Conservation (phyloP, 2,888 invertebrate species). For the Eupithecia subfuscata region DNA sequence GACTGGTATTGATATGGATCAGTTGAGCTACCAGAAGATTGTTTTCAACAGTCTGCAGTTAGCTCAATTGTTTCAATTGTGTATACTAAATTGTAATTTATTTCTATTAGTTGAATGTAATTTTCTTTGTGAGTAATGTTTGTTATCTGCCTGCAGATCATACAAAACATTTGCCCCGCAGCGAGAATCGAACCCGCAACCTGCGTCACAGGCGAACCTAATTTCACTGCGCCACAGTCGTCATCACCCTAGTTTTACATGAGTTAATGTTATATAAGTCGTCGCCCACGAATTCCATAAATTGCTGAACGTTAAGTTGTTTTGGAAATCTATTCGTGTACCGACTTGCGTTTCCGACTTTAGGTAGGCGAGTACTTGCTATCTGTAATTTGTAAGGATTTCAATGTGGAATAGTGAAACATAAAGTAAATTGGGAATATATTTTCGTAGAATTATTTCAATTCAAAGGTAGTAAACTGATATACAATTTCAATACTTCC, state of each 20-base stretch:
- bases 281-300: background rate
- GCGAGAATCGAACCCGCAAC: background rate
- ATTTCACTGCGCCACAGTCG: background rate
- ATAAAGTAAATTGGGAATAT: conserved; percentile 9
- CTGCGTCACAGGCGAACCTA: no score
- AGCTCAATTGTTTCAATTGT: no score
- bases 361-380: background rate
- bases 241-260: background rate
- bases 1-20: no score
- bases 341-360: background rate
- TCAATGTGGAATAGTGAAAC: conserved; percentile 35
- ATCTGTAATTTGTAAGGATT: conserved; percentile 43
- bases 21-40: no score
- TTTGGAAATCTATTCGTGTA: background rate
- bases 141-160: no score
- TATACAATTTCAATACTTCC: background rate
- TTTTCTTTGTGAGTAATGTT: no score
- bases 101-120: no score
- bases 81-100: no score
- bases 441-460: background rate
- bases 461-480: no score
- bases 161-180: background rate
- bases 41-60: no score
- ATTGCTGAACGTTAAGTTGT: background rate
- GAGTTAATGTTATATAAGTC: background rate